phyloP scores from a whole-genome alignment of 2,888 invertebrate species.

The Sylvicola fuscatus region DNA sequence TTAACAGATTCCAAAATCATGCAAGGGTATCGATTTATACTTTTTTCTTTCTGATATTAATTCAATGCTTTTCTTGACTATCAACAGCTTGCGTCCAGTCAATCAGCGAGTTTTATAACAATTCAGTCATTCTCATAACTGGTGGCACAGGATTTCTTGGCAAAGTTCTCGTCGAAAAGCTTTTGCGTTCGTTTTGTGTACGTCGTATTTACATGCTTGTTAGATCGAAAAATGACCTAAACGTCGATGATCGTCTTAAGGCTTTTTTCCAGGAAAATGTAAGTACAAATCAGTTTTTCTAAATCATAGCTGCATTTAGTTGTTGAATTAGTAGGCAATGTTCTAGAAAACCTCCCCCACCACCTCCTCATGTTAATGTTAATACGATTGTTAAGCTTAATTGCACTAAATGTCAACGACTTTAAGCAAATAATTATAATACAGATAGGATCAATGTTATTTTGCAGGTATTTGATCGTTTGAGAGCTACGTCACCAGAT shows the following conservation, averaged over 20 bases:
- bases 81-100: too few species aligned
- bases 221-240: slow-evolving; percentile 22
- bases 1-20: too few species aligned
- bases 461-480: slow-evolving; percentile 31
- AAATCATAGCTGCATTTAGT: background rate
- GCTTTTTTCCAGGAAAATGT: slow-evolving; percentile 22
- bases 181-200: slow-evolving; percentile 17
- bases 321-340: too few species aligned
- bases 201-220: slow-evolving; percentile 21
- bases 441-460: background rate
- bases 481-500: slow-evolving; percentile 27
- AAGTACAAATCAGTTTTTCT: slow-evolving; percentile 7
- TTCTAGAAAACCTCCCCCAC: too few species aligned
- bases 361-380: too few species aligned
- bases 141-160: slow-evolving; percentile 26
- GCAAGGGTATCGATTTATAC: too few species aligned
- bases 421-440: slow-evolving; percentile 1
- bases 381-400: background rate
- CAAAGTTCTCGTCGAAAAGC: slow-evolving; percentile 23
- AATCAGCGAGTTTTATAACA: slow-evolving; percentile 15
- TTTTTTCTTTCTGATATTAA: too few species aligned
- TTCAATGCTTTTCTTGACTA: too few species aligned
- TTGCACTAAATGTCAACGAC: background rate
- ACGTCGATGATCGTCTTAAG: slow-evolving; percentile 18
- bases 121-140: slow-evolving; percentile 23